Conservation (phyloP, 37 sponge, comb jelly and placozoan species). For the Theonella swinhoei region DNA sequence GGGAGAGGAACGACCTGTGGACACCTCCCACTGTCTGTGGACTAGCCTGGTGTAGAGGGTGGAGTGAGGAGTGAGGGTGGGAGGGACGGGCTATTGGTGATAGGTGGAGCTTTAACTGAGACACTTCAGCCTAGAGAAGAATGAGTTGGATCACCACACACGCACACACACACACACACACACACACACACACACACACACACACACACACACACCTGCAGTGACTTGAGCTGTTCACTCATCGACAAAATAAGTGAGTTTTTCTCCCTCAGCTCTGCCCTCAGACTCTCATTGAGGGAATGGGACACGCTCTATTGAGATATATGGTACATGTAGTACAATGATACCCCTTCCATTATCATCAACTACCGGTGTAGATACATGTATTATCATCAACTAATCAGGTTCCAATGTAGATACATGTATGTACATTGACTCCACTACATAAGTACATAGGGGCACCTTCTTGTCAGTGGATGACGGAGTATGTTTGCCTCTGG, state of each 20-base stretch:
- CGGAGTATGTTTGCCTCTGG: neutral
- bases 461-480: neutral
- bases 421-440: too few relatives aligned
- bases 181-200: too few relatives aligned
- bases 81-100: neutral
- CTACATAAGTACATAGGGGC: too few relatives aligned
- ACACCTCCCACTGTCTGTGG: neutral
- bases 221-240: neutral
- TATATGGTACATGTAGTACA: neutral
- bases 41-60: neutral
- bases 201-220: conserved; percentile 9
- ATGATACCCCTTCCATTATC: too few relatives aligned
- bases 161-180: too few relatives aligned
- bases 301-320: neutral
- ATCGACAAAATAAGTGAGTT: neutral
- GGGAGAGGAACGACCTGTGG: neutral
- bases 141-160: too few relatives aligned
- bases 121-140: conserved; percentile 26
- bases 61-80: neutral
- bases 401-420: too few relatives aligned
- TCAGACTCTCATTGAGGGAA: conserved; percentile 2
- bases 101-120: conserved; percentile 4
- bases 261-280: conserved; percentile 4
- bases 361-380: too few relatives aligned
- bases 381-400: too few relatives aligned